These are phyloP conservation scores for Lucilia cuprina DNA, from an alignment of 1,140 invertebrate species.

Conservation along the genomic window DNA sequence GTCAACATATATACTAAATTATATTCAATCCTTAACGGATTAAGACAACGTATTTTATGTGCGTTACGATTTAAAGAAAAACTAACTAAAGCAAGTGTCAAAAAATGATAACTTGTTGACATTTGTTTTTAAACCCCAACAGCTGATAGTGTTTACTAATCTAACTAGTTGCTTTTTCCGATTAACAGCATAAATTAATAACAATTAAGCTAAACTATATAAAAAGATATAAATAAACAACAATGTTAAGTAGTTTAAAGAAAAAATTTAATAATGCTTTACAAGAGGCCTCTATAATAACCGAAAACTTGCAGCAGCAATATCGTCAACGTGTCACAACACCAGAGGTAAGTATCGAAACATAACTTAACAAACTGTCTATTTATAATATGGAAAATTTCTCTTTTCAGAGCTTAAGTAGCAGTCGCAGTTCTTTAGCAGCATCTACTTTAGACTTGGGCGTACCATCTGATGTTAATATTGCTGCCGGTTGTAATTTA, in stretches of 20 bases:
- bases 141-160: background rate
- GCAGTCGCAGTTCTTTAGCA: constrained; percentile 34
- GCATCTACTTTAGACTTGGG: constrained; percentile 35
- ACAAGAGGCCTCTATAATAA: constrained; percentile 54
- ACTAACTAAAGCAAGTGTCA: background rate
- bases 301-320: constrained; percentile 56
- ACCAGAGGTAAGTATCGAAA: constrained; percentile 16
- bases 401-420: constrained; percentile 24
- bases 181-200: background rate
- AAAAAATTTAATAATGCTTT: constrained; percentile 56
- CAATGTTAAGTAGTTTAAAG: constrained; percentile 54
- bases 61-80: background rate
- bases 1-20: no score
- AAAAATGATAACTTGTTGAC: background rate
- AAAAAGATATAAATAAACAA: background rate
- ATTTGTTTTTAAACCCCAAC: background rate
- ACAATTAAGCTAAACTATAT: background rate
- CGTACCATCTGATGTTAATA: constrained; percentile 50
- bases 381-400: constrained; percentile 36
- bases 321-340: constrained; percentile 51
- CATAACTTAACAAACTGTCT: constrained; percentile 40
- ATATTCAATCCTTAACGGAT: background rate
- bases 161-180: background rate
- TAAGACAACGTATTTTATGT: background rate
- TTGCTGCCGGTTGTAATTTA: constrained; percentile 54